Conservation (phyloP, 2,888 invertebrate species). For the Habroteleia sp. region DNA sequence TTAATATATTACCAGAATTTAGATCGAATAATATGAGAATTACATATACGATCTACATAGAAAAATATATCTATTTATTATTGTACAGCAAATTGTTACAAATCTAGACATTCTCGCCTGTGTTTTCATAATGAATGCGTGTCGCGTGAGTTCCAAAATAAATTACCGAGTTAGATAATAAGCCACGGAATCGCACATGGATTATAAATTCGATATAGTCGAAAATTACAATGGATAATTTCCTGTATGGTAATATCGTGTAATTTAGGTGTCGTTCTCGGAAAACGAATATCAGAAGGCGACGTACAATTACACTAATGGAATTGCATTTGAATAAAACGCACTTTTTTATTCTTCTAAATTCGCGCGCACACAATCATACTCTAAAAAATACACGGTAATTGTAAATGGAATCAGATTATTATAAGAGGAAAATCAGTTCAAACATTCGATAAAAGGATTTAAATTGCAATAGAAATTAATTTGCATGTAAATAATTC, state of each 20-base stretch:
- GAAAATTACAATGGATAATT: slow-evolving; percentile 64
- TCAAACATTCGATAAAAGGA: too few relatives aligned
- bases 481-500: too few relatives aligned
- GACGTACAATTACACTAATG: slow-evolving; percentile 11
- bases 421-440: too few relatives aligned
- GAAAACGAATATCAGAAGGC: slow-evolving; percentile 46
- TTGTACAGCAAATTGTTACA: slow-evolving; percentile 13
- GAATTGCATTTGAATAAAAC: slow-evolving; percentile 22
- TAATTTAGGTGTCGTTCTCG: slow-evolving; percentile 54
- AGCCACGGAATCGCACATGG: slow-evolving; percentile 67
- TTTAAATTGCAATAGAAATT: too few relatives aligned
- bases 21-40: slow-evolving; percentile 21
- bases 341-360: too few relatives aligned
- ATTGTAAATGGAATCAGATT: too few relatives aligned
- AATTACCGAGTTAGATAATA: slow-evolving; percentile 71
- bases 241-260: slow-evolving; percentile 55
- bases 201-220: slow-evolving; percentile 62
- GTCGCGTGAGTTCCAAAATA: slow-evolving; percentile 63
- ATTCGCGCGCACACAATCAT: too few relatives aligned
- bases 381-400: too few relatives aligned
- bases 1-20: slow-evolving; percentile 33
- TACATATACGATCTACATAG: neutral
- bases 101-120: slow-evolving; percentile 27
- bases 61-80: slow-evolving; percentile 29
- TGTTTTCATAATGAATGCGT: slow-evolving; percentile 36